Evolutionary conservation across 2,113 vertebrate species (phyloP).

Genomic region (Narcine bancroftii): DNA sequence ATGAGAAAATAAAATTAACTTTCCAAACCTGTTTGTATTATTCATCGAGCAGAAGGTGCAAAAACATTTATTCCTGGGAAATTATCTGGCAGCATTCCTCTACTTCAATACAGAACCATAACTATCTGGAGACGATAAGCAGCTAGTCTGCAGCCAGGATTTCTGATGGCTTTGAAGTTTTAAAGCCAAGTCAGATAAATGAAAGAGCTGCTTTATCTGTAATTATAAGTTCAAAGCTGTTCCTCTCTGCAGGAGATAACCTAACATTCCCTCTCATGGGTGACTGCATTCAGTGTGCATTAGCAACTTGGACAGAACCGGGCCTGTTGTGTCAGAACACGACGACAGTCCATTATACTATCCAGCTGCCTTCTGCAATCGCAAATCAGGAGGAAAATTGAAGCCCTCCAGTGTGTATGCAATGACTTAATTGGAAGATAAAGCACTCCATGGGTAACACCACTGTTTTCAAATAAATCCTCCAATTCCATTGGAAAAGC

Average conservation of each 20-base stretch:
- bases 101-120: not conserved
- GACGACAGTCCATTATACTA: not conserved
- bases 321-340: not conserved
- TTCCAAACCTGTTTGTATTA: not conserved
- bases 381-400: not conserved
- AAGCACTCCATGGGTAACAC: not conserved
- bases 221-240: constrained; percentile 40
- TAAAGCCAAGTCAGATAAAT: constrained; percentile 42
- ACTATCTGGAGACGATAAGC: constrained; percentile 23
- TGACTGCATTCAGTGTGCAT: not conserved
- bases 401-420: not conserved
- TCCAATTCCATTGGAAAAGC: no score
- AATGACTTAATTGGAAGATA: not conserved
- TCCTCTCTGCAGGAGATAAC: constrained; percentile 7
- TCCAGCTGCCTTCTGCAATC: not conserved
- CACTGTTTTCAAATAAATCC: no score
- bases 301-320: not conserved
- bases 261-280: not conserved
- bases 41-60: constrained; percentile 25
- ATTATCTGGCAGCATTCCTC: constrained; percentile 44
- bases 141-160: constrained; percentile 32
- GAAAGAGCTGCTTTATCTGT: constrained; percentile 41
- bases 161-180: constrained; percentile 48
- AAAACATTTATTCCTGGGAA: constrained; percentile 40
- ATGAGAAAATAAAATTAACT: not conserved